Evolutionary conservation across 2,888 invertebrate genomes (phyloP).

Genomic region (Ceriagrion tenellum): DNA sequence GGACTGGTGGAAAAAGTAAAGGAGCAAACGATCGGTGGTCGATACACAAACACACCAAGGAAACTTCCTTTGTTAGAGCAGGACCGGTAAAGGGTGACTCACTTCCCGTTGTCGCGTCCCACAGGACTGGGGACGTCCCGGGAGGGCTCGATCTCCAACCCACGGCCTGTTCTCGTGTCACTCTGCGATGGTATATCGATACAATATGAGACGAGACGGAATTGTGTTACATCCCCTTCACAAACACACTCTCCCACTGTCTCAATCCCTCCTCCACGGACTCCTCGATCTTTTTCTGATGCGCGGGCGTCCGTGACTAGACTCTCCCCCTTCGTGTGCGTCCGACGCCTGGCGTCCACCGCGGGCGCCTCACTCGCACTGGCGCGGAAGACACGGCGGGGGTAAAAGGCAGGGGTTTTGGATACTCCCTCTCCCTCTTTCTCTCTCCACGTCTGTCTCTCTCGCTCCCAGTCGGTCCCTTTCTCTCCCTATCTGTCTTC

Average conservation of each 20-base stretch:
- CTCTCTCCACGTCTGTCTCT: neutral
- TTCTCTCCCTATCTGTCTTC: neutral
- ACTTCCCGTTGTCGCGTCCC: neutral
- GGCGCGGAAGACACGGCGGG: conserved; percentile 47
- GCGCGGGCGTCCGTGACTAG: neutral
- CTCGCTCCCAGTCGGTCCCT: neutral
- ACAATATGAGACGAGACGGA: neutral
- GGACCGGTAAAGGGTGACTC: neutral
- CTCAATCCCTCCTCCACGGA: neutral
- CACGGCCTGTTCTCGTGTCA: neutral
- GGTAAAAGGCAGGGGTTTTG: neutral
- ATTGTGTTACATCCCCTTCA: neutral
- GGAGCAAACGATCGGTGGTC: neutral
- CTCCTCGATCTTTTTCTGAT: neutral
- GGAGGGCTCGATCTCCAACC: neutral
- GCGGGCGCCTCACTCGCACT: conserved; percentile 64
- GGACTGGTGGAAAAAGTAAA: too few species aligned
- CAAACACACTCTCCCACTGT: neutral
- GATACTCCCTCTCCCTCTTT: neutral
- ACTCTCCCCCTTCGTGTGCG: neutral
- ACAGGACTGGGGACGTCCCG: neutral
- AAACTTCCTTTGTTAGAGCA: neutral
- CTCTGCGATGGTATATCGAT: neutral
- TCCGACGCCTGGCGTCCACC: conserved; percentile 49
- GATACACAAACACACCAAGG: neutral